Conservation (phyloP, 64 coral and sea anemone species). For the Orbicella faveolata region DNA sequence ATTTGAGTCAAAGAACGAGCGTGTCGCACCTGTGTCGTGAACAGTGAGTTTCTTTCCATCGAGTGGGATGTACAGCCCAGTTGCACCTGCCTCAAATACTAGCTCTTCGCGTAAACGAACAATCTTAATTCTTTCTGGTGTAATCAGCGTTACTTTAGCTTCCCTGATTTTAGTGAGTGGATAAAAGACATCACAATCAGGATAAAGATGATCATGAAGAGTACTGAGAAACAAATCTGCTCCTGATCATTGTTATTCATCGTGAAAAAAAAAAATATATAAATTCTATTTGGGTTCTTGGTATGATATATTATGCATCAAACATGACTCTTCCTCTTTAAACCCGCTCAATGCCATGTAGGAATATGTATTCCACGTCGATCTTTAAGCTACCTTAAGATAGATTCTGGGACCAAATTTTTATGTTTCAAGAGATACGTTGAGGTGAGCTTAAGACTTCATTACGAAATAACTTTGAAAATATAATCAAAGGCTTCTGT, state of each 20-base stretch:
- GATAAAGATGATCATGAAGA: neutral
- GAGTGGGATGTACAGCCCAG: neutral
- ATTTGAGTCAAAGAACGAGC: neutral
- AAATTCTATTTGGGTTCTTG: too few species aligned
- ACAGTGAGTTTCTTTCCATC: constrained; percentile 22
- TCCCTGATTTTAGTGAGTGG: neutral
- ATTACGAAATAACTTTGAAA: too few species aligned
- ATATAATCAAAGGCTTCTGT: too few species aligned
- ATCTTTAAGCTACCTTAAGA: too few species aligned
- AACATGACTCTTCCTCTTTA: neutral
- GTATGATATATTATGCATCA: too few species aligned
- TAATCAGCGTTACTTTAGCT: constrained; percentile 2
- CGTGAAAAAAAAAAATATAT: neutral
- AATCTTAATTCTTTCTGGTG: constrained; percentile 1
- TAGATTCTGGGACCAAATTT: too few species aligned
- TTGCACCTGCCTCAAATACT: neutral
- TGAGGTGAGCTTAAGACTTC: too few species aligned
- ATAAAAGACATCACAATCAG: neutral
- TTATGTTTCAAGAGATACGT: too few species aligned
- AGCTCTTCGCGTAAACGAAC: constrained; percentile 33
- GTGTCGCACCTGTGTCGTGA: constrained; percentile 12
- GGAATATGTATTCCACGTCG: too few species aligned
- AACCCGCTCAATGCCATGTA: too few species aligned
- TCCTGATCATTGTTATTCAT: neutral
- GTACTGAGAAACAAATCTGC: neutral